Evolutionary conservation across 1,140 invertebrate species (phyloP).

Genomic region (Cheumatopsyche charites): DNA sequence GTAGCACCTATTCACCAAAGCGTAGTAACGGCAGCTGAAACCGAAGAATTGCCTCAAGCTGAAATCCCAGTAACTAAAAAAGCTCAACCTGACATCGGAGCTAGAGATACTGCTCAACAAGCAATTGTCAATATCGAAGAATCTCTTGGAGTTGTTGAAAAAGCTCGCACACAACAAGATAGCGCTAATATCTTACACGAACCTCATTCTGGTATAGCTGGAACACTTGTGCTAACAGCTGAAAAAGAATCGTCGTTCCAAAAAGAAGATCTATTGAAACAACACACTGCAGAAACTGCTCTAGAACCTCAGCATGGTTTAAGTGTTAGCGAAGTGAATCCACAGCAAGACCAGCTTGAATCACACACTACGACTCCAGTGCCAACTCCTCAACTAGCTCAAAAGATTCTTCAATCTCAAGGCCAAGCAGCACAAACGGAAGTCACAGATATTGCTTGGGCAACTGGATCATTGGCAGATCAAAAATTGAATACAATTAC

Average conservation of each 20-base stretch:
- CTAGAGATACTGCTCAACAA: slow-evolving; percentile 51
- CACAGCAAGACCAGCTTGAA: slow-evolving; percentile 6
- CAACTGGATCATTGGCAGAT: background rate
- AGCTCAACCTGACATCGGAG: slow-evolving; percentile 49
- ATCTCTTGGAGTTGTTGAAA: slow-evolving; percentile 41
- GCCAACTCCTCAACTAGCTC: background rate
- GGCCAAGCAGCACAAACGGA: slow-evolving; percentile 14
- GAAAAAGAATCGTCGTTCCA: slow-evolving; percentile 23
- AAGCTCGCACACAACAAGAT: slow-evolving; percentile 46
- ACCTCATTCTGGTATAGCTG: slow-evolving; percentile 8
- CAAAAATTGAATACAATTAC: slow-evolving; percentile 14
- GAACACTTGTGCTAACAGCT: background rate
- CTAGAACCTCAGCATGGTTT: slow-evolving; percentile 36
- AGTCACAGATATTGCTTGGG: slow-evolving; percentile 6
- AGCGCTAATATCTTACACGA: background rate
- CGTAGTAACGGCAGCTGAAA: slow-evolving; percentile 55
- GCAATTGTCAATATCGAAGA: slow-evolving; percentile 49
- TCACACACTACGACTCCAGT: background rate
- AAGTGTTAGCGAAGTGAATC: slow-evolving; percentile 15
- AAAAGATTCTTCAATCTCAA: background rate
- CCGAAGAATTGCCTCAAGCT: slow-evolving; percentile 16
- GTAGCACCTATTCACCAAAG: slow-evolving; percentile 54
- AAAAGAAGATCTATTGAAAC: background rate
- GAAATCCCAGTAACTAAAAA: slow-evolving; percentile 30
- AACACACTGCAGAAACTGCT: slow-evolving; percentile 15